Evolutionary conservation across 1,140 invertebrate species (phyloP), one percentile per base, ranked within the genome.

Genomic region (Centruroides vittatus): DNA sequence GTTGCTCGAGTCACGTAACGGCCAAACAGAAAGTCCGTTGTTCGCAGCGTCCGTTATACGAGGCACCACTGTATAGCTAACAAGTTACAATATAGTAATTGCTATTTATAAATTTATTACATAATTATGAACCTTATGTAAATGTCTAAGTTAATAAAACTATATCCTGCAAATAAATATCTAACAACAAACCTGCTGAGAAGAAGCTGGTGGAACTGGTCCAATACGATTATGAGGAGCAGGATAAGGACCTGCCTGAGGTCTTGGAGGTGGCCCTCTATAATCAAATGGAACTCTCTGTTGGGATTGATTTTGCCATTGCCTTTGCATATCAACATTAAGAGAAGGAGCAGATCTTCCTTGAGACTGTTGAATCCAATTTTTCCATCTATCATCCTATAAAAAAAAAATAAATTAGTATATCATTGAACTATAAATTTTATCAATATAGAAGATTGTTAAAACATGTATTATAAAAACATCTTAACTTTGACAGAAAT

Each of bases 281-380:
- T 65, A 65, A 58, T 65, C 64, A 62, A 65, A 65, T 46, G 64
- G 64, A 41, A 41, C 41, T 36, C 54, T 58, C 48, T 60, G 63
- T 3, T 62, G 65, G 54, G 60, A 58, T 49, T 57, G 60, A 13
- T 62, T 48, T 54, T 67, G 63, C 66, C 59, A 61, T n/a, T 65
- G 66, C 6, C 60, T 36, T 51, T 55, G 63, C 56, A 63, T 54
- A 36, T 60, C 59, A 50, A 61, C 57, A 41, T 54, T 12, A 46
- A 62, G 51, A 41, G 47, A 58, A 50, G 47, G 55, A 50, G 7
- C 55, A 47, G 62, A 58, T 49, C 58, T 59, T 36, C 59, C 59
- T n/a, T 64, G 62, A 36, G 62, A 54, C 48, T 50, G 57, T 55
- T 66, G 57, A 12, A 41, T 50, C 61, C 62, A 63, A 34, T 51